phyloP scores from a whole-genome alignment of 2,113 vertebrate species.

The Arenaria interpres region DNA sequence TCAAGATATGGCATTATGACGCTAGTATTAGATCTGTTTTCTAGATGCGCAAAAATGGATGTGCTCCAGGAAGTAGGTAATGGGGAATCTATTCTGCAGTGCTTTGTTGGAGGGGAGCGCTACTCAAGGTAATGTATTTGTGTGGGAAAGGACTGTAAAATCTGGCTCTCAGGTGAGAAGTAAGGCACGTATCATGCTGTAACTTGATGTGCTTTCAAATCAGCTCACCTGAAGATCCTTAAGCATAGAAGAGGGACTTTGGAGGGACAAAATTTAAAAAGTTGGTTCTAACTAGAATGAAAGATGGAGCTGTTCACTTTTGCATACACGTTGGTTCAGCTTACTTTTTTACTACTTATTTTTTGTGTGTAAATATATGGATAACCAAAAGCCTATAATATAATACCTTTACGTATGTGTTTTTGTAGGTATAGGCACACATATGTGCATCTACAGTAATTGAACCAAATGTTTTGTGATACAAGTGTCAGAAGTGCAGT shows the following conservation, averaged over 20 bases:
- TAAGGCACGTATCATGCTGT: not conserved
- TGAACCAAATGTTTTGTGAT: conserved; percentile 2
- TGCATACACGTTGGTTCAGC: not conserved
- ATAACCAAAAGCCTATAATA: not conserved
- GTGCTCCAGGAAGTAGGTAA: not conserved
- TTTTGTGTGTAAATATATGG: not conserved
- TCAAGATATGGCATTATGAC: not conserved
- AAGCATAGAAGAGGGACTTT: not conserved
- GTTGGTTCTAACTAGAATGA: not conserved
- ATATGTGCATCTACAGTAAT: not conserved
- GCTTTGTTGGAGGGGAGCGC: not conserved
- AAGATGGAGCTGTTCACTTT: not conserved
- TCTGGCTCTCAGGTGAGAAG: not conserved
- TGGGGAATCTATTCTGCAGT: not conserved
- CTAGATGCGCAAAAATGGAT: not conserved
- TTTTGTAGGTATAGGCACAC: not conserved
- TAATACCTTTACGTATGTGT: not conserved
- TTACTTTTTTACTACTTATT: not conserved
- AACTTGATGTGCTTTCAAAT: not conserved
- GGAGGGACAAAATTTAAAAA: not conserved
- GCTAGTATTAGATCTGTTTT: not conserved
- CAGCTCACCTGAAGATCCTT: not conserved
- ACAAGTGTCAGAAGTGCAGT: not conserved
- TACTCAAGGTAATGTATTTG: not conserved
- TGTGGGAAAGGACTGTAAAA: not conserved